phyloP scores from a whole-genome alignment of 2,888 invertebrate species.

The Automeris io region DNA sequence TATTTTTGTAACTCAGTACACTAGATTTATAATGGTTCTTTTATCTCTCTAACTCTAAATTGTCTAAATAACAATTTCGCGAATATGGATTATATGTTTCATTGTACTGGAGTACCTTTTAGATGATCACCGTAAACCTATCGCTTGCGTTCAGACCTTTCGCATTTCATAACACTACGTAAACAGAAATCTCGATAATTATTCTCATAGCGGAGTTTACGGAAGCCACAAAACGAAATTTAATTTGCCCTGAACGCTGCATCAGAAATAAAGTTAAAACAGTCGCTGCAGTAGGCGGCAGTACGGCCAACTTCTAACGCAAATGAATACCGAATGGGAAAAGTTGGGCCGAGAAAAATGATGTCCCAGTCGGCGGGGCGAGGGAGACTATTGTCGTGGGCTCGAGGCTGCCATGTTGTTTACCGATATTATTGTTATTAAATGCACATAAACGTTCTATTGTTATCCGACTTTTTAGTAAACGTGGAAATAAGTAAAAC shows the following conservation, averaged over 20 bases:
- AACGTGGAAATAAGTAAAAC: not conserved
- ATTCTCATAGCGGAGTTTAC: slow-evolving; percentile 68
- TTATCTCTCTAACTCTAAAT: too few relatives aligned
- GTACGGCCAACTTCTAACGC: slow-evolving; percentile 74
- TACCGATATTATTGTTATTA: slow-evolving; percentile 62
- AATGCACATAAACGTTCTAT: slow-evolving; percentile 45
- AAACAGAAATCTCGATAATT: slow-evolving; percentile 61
- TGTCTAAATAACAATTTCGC: too few relatives aligned
- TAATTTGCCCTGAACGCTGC: slow-evolving; percentile 77
- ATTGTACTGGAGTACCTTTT: too few relatives aligned
- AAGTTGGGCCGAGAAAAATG: slow-evolving; percentile 74
- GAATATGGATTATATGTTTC: too few relatives aligned
- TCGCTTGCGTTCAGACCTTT: slow-evolving; percentile 44
- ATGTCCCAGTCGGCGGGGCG: slow-evolving; percentile 61
- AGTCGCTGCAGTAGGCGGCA: slow-evolving; percentile 70
- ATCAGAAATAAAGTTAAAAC: slow-evolving; percentile 77
- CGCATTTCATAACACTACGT: slow-evolving; percentile 50
- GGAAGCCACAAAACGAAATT: slow-evolving; percentile 76
- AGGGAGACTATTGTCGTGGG: slow-evolving; percentile 48
- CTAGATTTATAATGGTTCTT: too few relatives aligned
- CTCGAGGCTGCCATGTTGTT: slow-evolving; percentile 42
- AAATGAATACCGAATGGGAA: slow-evolving; percentile 77
- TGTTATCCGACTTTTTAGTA: slow-evolving; percentile 26
- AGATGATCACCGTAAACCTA: slow-evolving; percentile 21
- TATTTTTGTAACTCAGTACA: too few relatives aligned